phyloP scores from a whole-genome alignment of 2,797 vertebrate genomes.

The Gymnoscopelus microlampas region DNA sequence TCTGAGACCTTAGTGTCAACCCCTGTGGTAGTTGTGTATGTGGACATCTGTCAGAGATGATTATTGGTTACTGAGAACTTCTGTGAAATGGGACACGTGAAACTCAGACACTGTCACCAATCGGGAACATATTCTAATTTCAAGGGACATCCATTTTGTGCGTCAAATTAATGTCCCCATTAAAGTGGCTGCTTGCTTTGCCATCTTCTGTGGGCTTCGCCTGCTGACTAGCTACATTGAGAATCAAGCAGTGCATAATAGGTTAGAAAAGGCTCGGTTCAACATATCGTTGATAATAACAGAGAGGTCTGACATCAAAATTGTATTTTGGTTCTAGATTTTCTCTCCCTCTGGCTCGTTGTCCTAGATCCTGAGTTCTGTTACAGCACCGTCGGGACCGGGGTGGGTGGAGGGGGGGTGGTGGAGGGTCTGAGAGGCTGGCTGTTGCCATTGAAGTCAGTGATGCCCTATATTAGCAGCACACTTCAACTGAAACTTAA shows the following conservation, averaged over 20 bases:
- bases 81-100: not conserved
- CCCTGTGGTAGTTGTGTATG: not conserved
- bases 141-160: not conserved
- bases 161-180: not conserved
- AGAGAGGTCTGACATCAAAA: too few species aligned
- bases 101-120: not conserved
- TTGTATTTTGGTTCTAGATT: too few species aligned
- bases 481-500: slow-evolving; percentile 63
- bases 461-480: slow-evolving; percentile 75
- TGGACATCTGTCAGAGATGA: not conserved
- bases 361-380: slow-evolving; percentile 76
- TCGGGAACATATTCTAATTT: not conserved
- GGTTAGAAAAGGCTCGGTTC: too few species aligned
- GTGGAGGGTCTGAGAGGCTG: slow-evolving; percentile 23
- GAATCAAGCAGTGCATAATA: too few species aligned
- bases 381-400: slow-evolving; percentile 69
- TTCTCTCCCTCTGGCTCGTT: slow-evolving; percentile 8
- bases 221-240: slow-evolving; percentile 2
- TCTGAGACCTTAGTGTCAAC: too few species aligned
- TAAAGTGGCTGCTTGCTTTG: not conserved
- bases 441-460: slow-evolving; percentile 62
- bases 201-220: not conserved
- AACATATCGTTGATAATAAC: not conserved
- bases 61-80: not conserved
- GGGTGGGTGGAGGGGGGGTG: slow-evolving; percentile 21